phyloP scores from a whole-genome alignment of 2,888 invertebrate species.

The Drosophila sordidapex region DNA sequence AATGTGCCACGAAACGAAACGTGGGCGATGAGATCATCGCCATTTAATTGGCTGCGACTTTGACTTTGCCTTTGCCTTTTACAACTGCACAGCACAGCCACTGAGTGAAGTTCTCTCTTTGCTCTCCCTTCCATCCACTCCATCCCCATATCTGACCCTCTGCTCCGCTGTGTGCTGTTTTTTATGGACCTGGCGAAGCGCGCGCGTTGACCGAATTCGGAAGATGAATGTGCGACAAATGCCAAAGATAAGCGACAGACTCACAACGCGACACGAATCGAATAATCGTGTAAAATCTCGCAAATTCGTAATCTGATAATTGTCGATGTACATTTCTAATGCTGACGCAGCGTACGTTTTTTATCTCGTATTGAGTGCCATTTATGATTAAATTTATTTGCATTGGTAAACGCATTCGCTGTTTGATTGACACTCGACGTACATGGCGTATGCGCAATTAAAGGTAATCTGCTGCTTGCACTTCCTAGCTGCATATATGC shows the following conservation, averaged over 20 bases:
- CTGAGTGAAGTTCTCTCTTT: not conserved
- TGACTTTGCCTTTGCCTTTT: slow-evolving; percentile 35
- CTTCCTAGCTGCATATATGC: slow-evolving; percentile 59
- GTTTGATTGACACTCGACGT: slow-evolving; percentile 63
- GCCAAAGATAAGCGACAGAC: slow-evolving; percentile 38
- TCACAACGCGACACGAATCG: slow-evolving; percentile 49
- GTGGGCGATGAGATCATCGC: slow-evolving; percentile 82
- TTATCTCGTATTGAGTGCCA: slow-evolving; percentile 19
- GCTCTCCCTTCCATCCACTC: not conserved
- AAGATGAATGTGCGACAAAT: slow-evolving; percentile 78
- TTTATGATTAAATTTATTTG: slow-evolving; percentile 36
- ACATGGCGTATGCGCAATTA: slow-evolving; percentile 78
- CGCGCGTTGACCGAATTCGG: slow-evolving; percentile 72
- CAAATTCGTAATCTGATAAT: slow-evolving; percentile 51
- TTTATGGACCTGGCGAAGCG: slow-evolving; percentile 58
- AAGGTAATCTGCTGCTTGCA: slow-evolving; percentile 58
- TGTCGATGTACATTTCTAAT: slow-evolving; percentile 69
- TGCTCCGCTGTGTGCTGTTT: slow-evolving; percentile 5
- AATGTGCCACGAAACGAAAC: slow-evolving; percentile 54
- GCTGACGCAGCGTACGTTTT: slow-evolving; percentile 54
- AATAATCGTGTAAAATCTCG: slow-evolving; percentile 55
- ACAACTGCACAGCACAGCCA: slow-evolving; percentile 22
- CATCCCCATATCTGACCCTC: slow-evolving; percentile 1
- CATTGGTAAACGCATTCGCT: slow-evolving; percentile 51
- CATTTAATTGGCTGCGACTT: slow-evolving; percentile 71